Evolutionary conservation across 2,797 vertebrate species (phyloP), one percentile per base, ranked within the genome.

Genomic region (Rallus crepitans): DNA sequence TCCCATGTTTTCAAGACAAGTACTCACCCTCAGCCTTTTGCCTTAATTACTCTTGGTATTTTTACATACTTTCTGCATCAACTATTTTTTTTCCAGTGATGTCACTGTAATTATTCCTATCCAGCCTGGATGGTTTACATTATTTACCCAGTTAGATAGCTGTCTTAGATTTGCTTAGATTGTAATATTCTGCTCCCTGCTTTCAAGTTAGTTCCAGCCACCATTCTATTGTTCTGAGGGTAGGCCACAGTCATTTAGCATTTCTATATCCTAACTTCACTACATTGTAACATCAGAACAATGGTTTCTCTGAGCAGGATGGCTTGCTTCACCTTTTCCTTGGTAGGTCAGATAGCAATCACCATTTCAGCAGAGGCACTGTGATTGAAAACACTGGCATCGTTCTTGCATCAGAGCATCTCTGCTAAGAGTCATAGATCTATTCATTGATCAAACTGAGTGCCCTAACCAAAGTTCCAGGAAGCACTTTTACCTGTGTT

Each of bases 261-360:
- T 70, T 92, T 87, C 78, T 60, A 17, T 28, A 33, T 52, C n/a
- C 61, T 60, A 57, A 28, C 57, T 61, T 59, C 52, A 65, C 61
- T 75, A 6, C 33, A 28, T 2, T 35, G 20, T 39, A 78, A 23
- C 61, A 63, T 4, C 19, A 11, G 57, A 79, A 61, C 66, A 59
- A 7, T 21, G 76, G 73, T 37, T 95, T 72, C 59, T 59, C 42
- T 25, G 77, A 82, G 77, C 56, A 69, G 42, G 6, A 8, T 6
- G 76, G 15, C 69, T 94, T 68, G 1, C 8, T 10, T 88, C 93
- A 96, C 93, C 77, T 94, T 61, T 95, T 19, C n/a, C 70, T 56
- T 9, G n/a, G 60, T 19, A 83, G 90, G 88, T 96, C 90, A 94
- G 77, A 37, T 8, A 91, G 63, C 86, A 97, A 94, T 94, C 86